Evolutionary conservation across 2,888 invertebrate genomes (phyloP), one percentile per base, ranked within the genome.

Genomic region (Melanostoma mellinum): DNA sequence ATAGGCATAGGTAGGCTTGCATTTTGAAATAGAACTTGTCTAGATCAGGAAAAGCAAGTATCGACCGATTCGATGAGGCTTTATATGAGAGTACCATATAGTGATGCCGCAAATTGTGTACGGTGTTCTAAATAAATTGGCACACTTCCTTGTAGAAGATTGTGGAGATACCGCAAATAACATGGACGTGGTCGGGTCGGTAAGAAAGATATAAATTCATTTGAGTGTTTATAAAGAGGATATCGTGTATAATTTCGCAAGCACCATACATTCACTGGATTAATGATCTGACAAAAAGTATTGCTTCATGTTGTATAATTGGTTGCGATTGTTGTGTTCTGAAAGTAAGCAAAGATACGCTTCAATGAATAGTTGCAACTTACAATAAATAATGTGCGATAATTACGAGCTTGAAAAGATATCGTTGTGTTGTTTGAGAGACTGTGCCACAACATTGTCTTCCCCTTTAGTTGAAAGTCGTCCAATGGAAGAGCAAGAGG

Each of bases 1-100:
- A 20, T 20, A 20, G 6, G 38, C n/a, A n/a, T 30, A 2, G 4
- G 20, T 6, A 8, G 2, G n/a, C 36, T 20, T 3, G 44, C 35
- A 56, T 50, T 56, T 52, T 32, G 40, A 52, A 76, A 75, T 55
- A 60, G 55, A 73, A 36, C 81, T 46, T 50, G 63, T 30, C 8
- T 46, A 4, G 35, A 74, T 78, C 82, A 84, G 82, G 82, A 84
- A 78, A 71, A 74, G 82, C 74, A 69, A 60, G 74, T 78, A 50
- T 65, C 40, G 3, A 60, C 48, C 36, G 42, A 72, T 68, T 71
- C 67, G 61, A 61, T 82, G 67, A 63, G 68, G 63, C 72, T 9
- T 6, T 38, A 68, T 38, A 68, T 73, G 82, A 74, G 20, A 20
- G 20, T 20, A 20, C 20, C 20, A 20, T 20, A 20, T 20, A 20